Conservation (phyloP, 2,797 vertebrate species). For the Novumbra hubbsi region DNA sequence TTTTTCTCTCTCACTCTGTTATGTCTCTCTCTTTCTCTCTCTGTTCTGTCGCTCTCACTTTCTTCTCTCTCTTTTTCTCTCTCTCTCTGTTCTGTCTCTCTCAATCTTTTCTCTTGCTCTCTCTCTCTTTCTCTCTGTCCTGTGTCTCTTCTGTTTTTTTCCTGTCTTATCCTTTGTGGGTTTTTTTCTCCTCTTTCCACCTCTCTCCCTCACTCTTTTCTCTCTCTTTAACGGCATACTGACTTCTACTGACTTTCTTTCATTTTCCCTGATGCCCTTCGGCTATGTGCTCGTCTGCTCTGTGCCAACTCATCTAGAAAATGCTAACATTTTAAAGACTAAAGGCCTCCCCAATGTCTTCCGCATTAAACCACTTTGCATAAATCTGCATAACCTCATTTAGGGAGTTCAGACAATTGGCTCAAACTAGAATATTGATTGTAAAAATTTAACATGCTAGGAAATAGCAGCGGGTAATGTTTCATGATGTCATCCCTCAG, state of each 20-base stretch:
- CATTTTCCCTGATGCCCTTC: neutral
- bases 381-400: constrained; percentile 70
- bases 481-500: too few species aligned
- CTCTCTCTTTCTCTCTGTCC: constrained; percentile 12
- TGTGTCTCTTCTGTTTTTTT: neutral
- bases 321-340: constrained; percentile 43
- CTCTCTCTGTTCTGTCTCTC: constrained; percentile 8
- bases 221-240: neutral
- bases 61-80: neutral
- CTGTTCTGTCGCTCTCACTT: neutral
- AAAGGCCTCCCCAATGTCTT: constrained; percentile 29
- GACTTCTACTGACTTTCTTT: neutral
- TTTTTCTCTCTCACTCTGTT: neutral
- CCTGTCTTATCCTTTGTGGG: neutral
- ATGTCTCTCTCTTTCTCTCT: too few species aligned
- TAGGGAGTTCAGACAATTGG: constrained; percentile 37
- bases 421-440: constrained; percentile 2
- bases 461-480: neutral
- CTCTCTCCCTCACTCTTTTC: constrained; percentile 7
- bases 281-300: neutral
- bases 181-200: too few species aligned
- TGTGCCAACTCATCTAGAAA: constrained; percentile 27
- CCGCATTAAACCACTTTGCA: constrained; percentile 63
- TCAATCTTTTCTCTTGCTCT: constrained; percentile 22
- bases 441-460: neutral